Evolutionary conservation across 2,888 invertebrate species (phyloP), one percentile per base, ranked within the genome.

Genomic region (Eumacrocentrus americanus): DNA sequence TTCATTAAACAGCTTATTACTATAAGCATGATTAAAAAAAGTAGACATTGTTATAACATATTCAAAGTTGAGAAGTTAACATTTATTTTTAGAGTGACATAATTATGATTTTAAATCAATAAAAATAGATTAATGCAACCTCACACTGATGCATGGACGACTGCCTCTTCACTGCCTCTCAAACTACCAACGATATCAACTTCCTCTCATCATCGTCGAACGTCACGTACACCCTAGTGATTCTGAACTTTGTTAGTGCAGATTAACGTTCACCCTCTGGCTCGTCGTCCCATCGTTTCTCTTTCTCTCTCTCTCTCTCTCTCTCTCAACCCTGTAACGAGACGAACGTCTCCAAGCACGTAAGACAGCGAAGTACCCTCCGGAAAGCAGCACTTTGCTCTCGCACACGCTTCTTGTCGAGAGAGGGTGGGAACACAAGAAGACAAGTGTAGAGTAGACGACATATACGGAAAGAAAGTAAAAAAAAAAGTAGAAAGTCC

Each of bases 291-390:
- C 29, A 29, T 29, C 5, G 29, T 29, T 23, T 34, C n/a, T 7
- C n/a, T 16, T 34, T 34, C 18, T 51, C 20, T 34, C 34, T 20
- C 12, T 34, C n/a, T 7, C n/a, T 16, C 20, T 34, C 18, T 51
- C 20, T 34, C 34, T 20, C 4, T 46, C 55, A 20, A 35, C 34
- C 50, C 50, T 14, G 38, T 61, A 60, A 61, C 57, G 56, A 63
- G 63, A 29, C 59, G 53, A 54, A 52, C 35, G 42, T 62, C 18
- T 50, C 60, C 46, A 50, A 58, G 62, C 64, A 66, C 64, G 62
- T 64, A 64, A 23, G 18, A 44, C 44, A 29, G 20, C n/a, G n/a
- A 35, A 57, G 47, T 61, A 56, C 48, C 61, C 54, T 61, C 38
- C 35, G 42, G 44, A 55, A 61, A 59, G 64, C 12, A 20, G 37